Conservation (phyloP, 2,888 invertebrate species). For the Proisotoma minuta region DNA sequence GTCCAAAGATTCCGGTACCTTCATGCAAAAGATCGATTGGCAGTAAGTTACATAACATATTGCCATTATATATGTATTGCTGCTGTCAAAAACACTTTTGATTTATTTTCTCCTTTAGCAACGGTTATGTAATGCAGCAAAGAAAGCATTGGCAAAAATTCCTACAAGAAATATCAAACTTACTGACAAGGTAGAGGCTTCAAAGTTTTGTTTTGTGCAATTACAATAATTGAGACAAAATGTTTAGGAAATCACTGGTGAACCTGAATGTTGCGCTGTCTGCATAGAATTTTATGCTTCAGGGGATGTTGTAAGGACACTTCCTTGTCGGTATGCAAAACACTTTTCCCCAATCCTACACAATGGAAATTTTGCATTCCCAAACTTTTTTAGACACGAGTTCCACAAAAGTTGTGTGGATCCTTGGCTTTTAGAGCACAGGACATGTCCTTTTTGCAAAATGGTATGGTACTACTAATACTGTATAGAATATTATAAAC, state of each 20-base stretch:
- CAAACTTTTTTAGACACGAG: constrained; percentile 68
- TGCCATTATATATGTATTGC: neutral
- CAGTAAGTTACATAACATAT: constrained; percentile 57
- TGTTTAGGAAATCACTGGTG: constrained; percentile 67
- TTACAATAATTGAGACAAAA: neutral
- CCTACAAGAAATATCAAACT: constrained; percentile 81
- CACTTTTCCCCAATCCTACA: neutral
- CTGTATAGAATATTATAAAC: neutral
- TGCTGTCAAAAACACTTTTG: no score
- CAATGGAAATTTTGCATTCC: neutral
- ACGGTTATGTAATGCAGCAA: constrained; percentile 83
- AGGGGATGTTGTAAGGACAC: constrained; percentile 76
- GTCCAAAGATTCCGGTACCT: constrained; percentile 90
- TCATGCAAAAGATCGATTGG: constrained; percentile 88
- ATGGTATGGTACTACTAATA: neutral
- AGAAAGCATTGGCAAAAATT: constrained; percentile 88
- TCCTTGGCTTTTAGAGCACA: constrained; percentile 90
- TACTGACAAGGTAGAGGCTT: constrained; percentile 69
- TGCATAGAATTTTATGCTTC: constrained; percentile 90
- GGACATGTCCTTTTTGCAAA: constrained; percentile 95
- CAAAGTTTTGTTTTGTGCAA: constrained; percentile 5
- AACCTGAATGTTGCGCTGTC: constrained; percentile 88
- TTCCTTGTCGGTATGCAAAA: constrained; percentile 79
- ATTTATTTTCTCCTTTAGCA: constrained; percentile 60
- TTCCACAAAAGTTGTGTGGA: constrained; percentile 95